Evolutionary conservation across 2,113 vertebrate genomes (phyloP).

Genomic region (Calidris pugnax): DNA sequence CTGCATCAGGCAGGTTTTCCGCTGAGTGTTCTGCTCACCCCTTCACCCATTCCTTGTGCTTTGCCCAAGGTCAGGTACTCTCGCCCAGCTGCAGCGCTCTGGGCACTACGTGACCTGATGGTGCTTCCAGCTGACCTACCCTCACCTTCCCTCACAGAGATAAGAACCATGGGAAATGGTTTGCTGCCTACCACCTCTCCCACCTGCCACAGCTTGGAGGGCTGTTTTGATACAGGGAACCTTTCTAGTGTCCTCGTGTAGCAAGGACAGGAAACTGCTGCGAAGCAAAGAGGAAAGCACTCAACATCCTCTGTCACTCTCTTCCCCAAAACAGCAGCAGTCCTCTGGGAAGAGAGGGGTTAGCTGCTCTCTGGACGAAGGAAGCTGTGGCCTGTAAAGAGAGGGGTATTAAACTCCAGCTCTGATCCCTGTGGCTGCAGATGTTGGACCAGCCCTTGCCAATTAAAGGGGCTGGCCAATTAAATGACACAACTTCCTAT

Average conservation of each 20-base stretch:
- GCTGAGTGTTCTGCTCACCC: not conserved
- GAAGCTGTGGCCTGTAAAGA: not conserved
- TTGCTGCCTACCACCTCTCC: not conserved
- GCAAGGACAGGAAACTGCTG: not conserved
- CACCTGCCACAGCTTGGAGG: not conserved
- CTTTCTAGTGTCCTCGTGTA: not conserved
- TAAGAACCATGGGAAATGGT: not conserved
- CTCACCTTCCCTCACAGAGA: not conserved
- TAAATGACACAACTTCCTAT: conserved; percentile 18
- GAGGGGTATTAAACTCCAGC: not conserved
- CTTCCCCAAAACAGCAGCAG: not conserved
- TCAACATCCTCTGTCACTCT: not conserved
- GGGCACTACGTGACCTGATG: not conserved
- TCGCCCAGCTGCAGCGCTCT: not conserved
- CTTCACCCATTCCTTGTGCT: not conserved
- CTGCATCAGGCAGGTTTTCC: not conserved
- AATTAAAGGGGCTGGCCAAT: not conserved
- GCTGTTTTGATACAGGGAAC: not conserved
- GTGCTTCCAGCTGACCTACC: not conserved
- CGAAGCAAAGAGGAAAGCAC: not conserved
- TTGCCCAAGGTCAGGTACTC: not conserved
- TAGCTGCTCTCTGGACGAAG: not conserved
- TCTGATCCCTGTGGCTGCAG: not conserved
- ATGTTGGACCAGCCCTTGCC: not conserved
- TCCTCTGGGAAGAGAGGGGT: not conserved